Base-by-base conservation (phyloP, 2,113 vertebrate genomes). In the Cisticola juncidis region DNA sequence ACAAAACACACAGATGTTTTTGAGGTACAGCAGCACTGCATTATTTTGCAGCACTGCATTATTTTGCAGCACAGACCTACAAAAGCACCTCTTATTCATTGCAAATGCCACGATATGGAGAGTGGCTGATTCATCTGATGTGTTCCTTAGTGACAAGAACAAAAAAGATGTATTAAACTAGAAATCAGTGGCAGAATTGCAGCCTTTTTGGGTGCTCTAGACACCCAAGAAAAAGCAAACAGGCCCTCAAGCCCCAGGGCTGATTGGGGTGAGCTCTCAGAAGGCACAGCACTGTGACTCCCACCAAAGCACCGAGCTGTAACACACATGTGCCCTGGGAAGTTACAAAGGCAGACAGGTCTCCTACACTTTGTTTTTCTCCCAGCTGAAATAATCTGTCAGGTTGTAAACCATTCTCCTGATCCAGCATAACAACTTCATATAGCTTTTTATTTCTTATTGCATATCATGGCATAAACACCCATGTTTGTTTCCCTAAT, bases 251-350 rank as follows among this genome's bases (percentile, higher is more conserved):
- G 65, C 13, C 25, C 48, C 22, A 14, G 21, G 31, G 33, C 4
- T 1, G 2, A 22, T 0, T 76, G 23, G 21, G 21, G 14, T 13
- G 17, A 60, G 35, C 26, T 64, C 35, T 5, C n/a, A 50, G 48
- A 23, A 25, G 13, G 19, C 25, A 9, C 2, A 0, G 47, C 1
- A 1, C 33, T 38, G 56, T 36, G 42, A 62, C 2, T 14, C 35
- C 23, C 14, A 7, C 20, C 31, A 22, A 57, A 61, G 47, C 31
- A 36, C 40, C 9, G n/a, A 70, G 33, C 54, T 86, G 7, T 26
- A 31, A 35, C 35, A 58, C 25, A 12, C 17, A 18, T 1, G 0
- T 25, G 58, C 17, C 23, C 33, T 20, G 16, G 11, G 5, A 68
- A 47, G 8, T 33, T 38, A 20, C 36, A 62, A 70, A 78, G 21